Evolutionary conservation across 1,140 invertebrate species (phyloP).

Genomic region (Drosophila equinoxialis): DNA sequence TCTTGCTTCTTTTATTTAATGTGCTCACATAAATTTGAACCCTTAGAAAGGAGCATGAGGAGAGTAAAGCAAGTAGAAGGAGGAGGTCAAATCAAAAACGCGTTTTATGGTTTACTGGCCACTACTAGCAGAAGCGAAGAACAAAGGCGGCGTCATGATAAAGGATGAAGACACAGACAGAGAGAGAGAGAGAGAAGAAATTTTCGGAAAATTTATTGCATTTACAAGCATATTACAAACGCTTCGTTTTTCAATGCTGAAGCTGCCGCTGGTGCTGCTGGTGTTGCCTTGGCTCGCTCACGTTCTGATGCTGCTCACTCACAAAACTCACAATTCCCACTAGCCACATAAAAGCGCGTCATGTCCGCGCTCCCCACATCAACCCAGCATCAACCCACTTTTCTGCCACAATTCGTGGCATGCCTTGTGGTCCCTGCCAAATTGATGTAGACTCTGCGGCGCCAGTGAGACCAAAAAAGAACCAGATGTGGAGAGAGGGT

Average conservation of each 20-base stretch:
- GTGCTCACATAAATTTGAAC: slow-evolving; percentile 74
- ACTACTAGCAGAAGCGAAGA: slow-evolving; percentile 28
- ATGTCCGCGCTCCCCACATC: slow-evolving; percentile 38
- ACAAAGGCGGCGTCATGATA: background rate
- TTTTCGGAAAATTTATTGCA: slow-evolving; percentile 73
- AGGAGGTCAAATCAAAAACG: slow-evolving; percentile 72
- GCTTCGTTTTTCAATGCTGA: slow-evolving; percentile 58
- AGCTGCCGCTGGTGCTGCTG: slow-evolving; percentile 18
- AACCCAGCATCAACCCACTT: background rate
- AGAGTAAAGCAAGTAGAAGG: background rate
- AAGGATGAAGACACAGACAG: background rate
- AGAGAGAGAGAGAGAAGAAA: background rate
- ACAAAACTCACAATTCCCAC: slow-evolving; percentile 59
- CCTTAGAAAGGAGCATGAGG: too few relatives aligned
- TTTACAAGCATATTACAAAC: slow-evolving; percentile 79
- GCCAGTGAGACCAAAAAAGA: slow-evolving; percentile 42
- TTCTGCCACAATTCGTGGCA: slow-evolving; percentile 17
- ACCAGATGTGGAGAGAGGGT: slow-evolving; percentile 1
- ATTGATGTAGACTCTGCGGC: slow-evolving; percentile 74
- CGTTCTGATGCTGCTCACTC: slow-evolving; percentile 30
- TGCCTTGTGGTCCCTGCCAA: slow-evolving; percentile 54
- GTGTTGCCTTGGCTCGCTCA: background rate
- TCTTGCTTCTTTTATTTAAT: slow-evolving; percentile 53
- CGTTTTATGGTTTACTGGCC: slow-evolving; percentile 65
- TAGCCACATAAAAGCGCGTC: slow-evolving; percentile 77